A percentile compares a stretch with the other conserved stretches of the same genome.
These are phyloP conservation scores for Gobio occitaniae DNA, from an alignment of 2,797 vertebrate species.

Conservation along the genomic window DNA sequence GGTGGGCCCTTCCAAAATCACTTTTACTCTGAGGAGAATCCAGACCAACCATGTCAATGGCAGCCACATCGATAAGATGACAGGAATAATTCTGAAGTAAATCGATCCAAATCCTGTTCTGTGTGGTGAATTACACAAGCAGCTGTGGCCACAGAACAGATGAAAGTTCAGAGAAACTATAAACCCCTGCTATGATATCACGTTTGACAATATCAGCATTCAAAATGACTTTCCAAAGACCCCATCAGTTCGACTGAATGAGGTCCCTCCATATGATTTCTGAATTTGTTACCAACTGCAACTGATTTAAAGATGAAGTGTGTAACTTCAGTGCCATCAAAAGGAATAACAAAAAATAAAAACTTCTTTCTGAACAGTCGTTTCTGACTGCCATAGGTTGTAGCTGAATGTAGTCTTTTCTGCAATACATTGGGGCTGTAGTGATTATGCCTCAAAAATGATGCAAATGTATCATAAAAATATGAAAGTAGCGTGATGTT, in stretches of 20 bases:
- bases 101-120: constrained; percentile 53
- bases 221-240: constrained; percentile 10
- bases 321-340: not conserved
- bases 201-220: constrained; percentile 24
- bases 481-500: not conserved
- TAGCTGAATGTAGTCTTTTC: not conserved
- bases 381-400: not conserved
- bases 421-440: not conserved
- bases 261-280: not conserved
- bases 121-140: constrained; percentile 35
- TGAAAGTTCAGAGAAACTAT: constrained; percentile 31
- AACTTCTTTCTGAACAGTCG: not conserved
- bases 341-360: not conserved
- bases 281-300: not conserved
- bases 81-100: constrained; percentile 49
- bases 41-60: constrained; percentile 46
- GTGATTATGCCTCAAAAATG: not conserved
- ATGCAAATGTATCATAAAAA: not conserved
- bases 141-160: constrained; percentile 41
- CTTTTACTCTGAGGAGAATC: constrained; percentile 47
- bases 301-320: constrained; percentile 1
- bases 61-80: constrained; percentile 38
- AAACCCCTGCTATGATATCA: not conserved
- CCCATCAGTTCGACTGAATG: constrained; percentile 8
- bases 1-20: constrained; percentile 46